Evolutionary conservation across 2,888 invertebrate species (phyloP).

Genomic region (Stenchaetothrips biformis): DNA sequence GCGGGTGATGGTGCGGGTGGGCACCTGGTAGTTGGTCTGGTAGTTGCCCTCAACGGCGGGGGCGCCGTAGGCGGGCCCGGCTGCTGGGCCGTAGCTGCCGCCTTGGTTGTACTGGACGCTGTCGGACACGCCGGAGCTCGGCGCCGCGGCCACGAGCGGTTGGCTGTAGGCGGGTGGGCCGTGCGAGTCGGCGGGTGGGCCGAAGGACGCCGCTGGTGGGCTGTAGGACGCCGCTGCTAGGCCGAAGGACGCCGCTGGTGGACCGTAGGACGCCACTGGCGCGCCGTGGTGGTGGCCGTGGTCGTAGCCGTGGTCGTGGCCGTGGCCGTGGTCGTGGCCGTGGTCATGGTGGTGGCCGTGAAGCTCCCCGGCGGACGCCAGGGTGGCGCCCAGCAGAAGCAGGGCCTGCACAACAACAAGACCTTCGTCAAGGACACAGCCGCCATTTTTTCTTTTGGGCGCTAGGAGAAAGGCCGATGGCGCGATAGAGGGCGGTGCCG

Average conservation of each 20-base stretch:
- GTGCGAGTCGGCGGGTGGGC: too few species aligned
- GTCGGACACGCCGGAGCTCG: not conserved
- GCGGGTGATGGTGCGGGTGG: constrained; percentile 35
- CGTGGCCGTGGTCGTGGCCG: too few species aligned
- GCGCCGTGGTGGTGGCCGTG: too few species aligned
- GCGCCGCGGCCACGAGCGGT: not conserved
- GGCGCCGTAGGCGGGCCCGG: not conserved
- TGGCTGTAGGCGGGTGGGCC: too few species aligned
- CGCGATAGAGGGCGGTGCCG: not conserved
- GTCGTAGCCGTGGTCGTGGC: too few species aligned
- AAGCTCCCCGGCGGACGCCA: not conserved
- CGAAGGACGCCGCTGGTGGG: too few species aligned
- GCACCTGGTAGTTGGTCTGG: constrained; percentile 34
- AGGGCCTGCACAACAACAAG: not conserved
- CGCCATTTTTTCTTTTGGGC: too few species aligned
- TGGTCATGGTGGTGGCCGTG: too few species aligned
- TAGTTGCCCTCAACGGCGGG: not conserved
- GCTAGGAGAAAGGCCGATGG: not conserved
- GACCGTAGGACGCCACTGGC: not conserved
- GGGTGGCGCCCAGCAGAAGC: not conserved
- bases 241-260: not conserved
- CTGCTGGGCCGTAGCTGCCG: not conserved
- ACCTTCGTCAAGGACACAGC: too few species aligned
- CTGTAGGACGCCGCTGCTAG: too few species aligned
- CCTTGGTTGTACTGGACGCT: not conserved